Evolutionary conservation across 2,113 vertebrate genomes (phyloP).

Genomic region (Oncorhynchus mykiss): DNA sequence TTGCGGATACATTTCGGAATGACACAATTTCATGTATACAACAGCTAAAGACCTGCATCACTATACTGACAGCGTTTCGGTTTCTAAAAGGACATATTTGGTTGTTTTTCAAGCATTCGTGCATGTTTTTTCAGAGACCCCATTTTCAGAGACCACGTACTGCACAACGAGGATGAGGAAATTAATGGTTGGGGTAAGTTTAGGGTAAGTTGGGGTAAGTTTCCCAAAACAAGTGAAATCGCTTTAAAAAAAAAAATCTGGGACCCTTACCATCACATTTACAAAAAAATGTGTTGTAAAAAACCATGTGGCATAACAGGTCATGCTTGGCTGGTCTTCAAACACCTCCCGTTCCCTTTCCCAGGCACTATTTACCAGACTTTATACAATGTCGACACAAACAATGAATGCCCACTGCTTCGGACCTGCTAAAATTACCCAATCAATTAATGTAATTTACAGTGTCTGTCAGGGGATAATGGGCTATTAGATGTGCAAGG

Average conservation of each 20-base stretch:
- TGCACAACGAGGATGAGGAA: too few relatives aligned
- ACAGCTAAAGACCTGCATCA: too few relatives aligned
- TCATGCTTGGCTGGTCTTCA: slow-evolving; percentile 31
- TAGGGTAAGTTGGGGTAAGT: too few relatives aligned
- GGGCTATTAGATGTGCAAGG: slow-evolving; percentile 28
- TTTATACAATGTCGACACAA: slow-evolving; percentile 28
- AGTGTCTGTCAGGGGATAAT: slow-evolving; percentile 34
- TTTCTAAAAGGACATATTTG: too few relatives aligned
- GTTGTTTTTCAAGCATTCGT: too few relatives aligned
- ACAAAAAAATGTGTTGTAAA: neutral
- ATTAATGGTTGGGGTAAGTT: too few relatives aligned
- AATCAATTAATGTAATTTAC: slow-evolving; percentile 65
- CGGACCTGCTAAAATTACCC: slow-evolving; percentile 25
- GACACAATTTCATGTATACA: too few relatives aligned
- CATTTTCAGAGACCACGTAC: too few relatives aligned
- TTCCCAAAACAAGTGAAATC: too few relatives aligned
- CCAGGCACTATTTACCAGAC: neutral
- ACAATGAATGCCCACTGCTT: slow-evolving; percentile 12
- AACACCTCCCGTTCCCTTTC: slow-evolving; percentile 34
- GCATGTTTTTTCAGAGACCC: too few relatives aligned
- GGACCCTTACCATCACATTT: neutral
- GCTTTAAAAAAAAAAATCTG: rapidly evolving
- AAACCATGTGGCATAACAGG: slow-evolving; percentile 16
- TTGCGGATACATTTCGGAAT: too few relatives aligned
- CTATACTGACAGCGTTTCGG: too few relatives aligned